Evolutionary conservation across 2,113 vertebrate genomes (phyloP).

Genomic region (Myrmophylax atrothorax): DNA sequence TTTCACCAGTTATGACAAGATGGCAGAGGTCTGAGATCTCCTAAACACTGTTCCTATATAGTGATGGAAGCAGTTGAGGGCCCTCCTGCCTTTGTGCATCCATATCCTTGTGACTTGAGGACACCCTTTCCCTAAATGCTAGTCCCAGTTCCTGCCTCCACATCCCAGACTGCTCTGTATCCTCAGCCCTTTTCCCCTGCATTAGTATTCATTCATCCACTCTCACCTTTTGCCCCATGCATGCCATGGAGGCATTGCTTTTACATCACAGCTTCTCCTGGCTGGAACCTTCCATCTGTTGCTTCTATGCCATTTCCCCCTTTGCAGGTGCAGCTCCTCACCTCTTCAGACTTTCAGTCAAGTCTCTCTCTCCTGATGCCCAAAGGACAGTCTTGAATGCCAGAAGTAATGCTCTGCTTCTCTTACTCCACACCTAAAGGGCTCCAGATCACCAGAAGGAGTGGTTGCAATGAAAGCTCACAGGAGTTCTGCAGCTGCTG

Average conservation of each 20-base stretch:
- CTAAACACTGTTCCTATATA: not conserved
- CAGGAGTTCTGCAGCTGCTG: not conserved
- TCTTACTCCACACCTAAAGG: not conserved
- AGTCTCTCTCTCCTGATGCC: not conserved
- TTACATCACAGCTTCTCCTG: not conserved
- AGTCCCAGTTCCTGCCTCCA: not conserved
- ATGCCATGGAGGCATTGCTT: not conserved
- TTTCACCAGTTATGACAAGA: not conserved
- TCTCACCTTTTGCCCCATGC: not conserved
- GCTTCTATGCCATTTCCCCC: not conserved
- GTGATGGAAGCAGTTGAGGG: not conserved
- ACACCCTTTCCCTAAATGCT: not conserved
- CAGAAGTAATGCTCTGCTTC: not conserved
- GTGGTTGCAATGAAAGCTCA: not conserved
- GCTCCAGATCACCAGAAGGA: not conserved
- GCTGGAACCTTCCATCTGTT: not conserved
- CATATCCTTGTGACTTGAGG: not conserved
- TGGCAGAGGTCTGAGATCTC: not conserved
- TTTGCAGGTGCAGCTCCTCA: not conserved
- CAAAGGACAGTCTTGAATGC: not conserved
- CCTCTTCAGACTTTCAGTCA: not conserved
- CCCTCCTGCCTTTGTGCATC: not conserved
- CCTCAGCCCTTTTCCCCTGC: not conserved
- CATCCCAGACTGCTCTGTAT: not conserved
- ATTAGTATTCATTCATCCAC: not conserved